Base-by-base conservation (phyloP, 2,113 vertebrate genomes). In the Otus sunia region DNA sequence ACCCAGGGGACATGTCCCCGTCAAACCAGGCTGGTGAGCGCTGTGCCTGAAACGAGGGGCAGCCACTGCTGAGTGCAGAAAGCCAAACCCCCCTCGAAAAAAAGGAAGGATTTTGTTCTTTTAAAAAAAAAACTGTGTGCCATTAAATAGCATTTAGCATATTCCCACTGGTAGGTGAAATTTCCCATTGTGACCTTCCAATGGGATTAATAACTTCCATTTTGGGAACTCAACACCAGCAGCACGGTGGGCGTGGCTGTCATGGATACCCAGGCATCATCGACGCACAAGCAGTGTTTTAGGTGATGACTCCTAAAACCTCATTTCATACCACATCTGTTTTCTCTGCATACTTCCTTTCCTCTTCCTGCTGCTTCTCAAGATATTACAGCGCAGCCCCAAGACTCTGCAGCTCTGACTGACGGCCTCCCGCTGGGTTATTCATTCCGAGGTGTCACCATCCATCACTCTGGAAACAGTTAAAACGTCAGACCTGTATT, bases 1-100 rank as follows among this genome's bases (percentile, higher is more conserved):
- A 5, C 12, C 59, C 72, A 20, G 67, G 43, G 50, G 39, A 23
- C 1, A 0, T 6, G 2, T 4, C 1, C 1, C 21, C 9, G 3
- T 23, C 6, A 2, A 17, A 47, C 45, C 59, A 62, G 81, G 59
- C 53, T 79, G 62, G 30, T 15, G 16, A 78, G 47, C 37, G 19
- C 22, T 12, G 2, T 36, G 37, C 52, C 82, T 79, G 21, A 39
- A 80, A 37, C 32, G 20, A 52, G 62, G 67, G 58, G 29, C 68
- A 64, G 27, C 59, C 17, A 2, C 12, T 36, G 76, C 66, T 58
- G 43, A 79, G 52, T 34, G 29, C 67, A 41, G 49, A 43, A 95
- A 14, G 41, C 78, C 60, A 43, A 69, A 10, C 30, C 22, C 7
- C 16, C 56, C 27, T 37, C 22, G 20, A 64, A 39, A 41, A 34